These are phyloP conservation scores for Cavia aperea DNA, from an alignment of 2,113 vertebrate genomes.

Conservation along the genomic window DNA sequence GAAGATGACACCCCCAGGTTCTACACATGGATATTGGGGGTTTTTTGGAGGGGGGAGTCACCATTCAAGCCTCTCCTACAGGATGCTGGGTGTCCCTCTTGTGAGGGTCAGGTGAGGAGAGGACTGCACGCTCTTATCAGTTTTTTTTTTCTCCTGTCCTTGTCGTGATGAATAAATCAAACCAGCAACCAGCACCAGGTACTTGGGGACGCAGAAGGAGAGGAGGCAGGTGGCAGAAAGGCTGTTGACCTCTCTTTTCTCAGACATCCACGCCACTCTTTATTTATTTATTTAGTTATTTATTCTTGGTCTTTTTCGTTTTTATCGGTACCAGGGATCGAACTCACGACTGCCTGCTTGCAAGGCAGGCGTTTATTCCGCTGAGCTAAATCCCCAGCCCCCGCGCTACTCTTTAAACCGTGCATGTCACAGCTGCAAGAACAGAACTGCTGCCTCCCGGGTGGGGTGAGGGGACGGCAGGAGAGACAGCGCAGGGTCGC, in stretches of 20 bases:
- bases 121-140: not conserved
- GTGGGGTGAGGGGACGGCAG: not conserved
- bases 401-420: not conserved
- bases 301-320: no score
- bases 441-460: not conserved
- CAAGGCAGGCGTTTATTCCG: no score
- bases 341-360: no score
- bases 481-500: not conserved
- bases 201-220: not conserved
- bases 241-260: not conserved
- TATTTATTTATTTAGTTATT: not conserved
- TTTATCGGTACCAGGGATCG: no score
- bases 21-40: not conserved
- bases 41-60: not conserved
- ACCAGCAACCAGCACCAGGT: not conserved
- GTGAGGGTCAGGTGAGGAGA: not conserved
- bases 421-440: not conserved
- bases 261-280: not conserved
- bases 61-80: not conserved
- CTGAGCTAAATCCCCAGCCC: no score
- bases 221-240: conserved; percentile 1
- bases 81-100: not conserved
- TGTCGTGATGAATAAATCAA: not conserved
- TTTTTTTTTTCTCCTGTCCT: not conserved
- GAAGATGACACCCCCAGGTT: not conserved